Evolutionary conservation across 2,113 vertebrate species (phyloP).

Genomic region (Calyptomena viridis): DNA sequence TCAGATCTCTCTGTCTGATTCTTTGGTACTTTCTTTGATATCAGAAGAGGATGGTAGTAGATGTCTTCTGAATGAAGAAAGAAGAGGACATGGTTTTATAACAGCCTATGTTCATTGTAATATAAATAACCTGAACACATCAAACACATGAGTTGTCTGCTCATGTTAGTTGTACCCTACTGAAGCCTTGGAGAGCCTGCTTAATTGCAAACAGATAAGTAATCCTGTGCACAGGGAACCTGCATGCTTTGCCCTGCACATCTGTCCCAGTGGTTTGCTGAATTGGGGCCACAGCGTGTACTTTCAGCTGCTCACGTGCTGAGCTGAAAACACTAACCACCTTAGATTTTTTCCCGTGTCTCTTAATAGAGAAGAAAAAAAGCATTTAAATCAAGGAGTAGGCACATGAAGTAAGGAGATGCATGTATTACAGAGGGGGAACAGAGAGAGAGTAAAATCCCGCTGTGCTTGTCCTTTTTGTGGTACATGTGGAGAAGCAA

Average conservation of each 20-base stretch:
- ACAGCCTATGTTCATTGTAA: background rate
- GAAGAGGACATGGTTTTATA: background rate
- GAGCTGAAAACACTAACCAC: background rate
- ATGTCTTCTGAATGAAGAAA: background rate
- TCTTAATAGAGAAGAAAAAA: background rate
- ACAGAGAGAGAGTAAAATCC: slow-evolving; percentile 54
- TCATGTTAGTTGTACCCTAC: background rate
- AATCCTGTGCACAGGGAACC: accelerated
- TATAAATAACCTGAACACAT: background rate
- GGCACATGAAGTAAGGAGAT: background rate
- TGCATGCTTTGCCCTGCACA: background rate
- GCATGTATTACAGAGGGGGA: background rate
- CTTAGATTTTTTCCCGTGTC: background rate
- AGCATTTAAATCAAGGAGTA: slow-evolving; percentile 17
- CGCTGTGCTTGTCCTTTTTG: slow-evolving; percentile 66
- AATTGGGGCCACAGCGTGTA: accelerated
- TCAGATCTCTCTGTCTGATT: background rate
- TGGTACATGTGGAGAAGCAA: slow-evolving; percentile 50
- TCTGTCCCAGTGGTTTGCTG: background rate
- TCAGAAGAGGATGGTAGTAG: background rate
- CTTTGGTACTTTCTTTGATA: background rate
- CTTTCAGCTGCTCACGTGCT: background rate
- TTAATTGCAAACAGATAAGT: background rate
- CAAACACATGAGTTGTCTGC: background rate
- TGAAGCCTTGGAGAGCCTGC: background rate